Conservation (phyloP, 2,113 vertebrate genomes). For the Mustelus asterias region DNA sequence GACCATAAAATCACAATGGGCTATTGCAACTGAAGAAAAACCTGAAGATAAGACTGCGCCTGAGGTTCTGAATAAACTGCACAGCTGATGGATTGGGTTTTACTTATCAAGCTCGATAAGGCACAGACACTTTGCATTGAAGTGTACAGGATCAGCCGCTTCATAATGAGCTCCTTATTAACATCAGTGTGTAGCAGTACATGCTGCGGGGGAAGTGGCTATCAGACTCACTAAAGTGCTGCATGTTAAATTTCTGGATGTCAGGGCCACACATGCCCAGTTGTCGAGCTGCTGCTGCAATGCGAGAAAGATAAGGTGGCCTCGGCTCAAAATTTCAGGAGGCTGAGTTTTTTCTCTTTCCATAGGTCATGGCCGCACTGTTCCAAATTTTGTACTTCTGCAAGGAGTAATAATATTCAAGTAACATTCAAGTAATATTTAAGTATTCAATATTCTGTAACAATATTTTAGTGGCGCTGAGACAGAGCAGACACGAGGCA, state of each 20-base stretch:
- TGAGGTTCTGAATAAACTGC: neutral
- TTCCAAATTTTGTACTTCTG: neutral
- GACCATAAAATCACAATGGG: neutral
- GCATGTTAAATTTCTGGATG: neutral
- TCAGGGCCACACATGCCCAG: neutral
- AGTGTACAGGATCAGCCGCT: neutral
- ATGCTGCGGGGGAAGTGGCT: neutral
- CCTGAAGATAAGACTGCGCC: neutral
- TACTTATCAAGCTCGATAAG: neutral
- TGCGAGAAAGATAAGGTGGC: neutral
- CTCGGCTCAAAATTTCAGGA: neutral
- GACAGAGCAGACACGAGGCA: neutral
- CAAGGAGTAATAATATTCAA: neutral
- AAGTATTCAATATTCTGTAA: too few species aligned
- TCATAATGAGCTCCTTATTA: neutral
- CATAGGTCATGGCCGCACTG: neutral
- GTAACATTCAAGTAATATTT: too few species aligned
- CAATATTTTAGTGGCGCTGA: neutral
- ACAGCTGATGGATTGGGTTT: neutral
- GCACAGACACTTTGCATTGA: neutral
- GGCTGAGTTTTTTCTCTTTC: neutral
- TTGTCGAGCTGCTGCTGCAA: neutral
- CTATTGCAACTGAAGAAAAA: slow-evolving; percentile 11
- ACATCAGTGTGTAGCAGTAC: neutral
- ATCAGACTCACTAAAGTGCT: neutral